These are phyloP conservation scores for Oligia fasciuncula DNA, from an alignment of 2,888 invertebrate genomes.

Conservation along the genomic window DNA sequence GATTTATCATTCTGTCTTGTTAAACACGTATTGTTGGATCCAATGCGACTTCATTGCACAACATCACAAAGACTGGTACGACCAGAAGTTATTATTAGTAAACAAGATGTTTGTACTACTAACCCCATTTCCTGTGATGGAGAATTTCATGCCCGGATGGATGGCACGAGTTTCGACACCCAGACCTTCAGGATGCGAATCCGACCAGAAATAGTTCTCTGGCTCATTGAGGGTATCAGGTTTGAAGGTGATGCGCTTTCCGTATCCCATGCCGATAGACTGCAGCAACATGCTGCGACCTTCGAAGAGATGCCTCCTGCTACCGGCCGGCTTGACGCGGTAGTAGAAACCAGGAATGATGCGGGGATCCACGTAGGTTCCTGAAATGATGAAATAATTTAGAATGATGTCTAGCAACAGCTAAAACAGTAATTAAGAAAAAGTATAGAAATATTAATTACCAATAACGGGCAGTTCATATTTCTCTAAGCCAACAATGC, in stretches of 20 bases:
- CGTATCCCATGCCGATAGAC: conserved; percentile 93
- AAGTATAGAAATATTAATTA: conserved; percentile 76
- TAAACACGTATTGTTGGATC: neutral
- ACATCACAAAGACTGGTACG: conserved; percentile 10
- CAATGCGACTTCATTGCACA: neutral
- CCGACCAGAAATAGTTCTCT: conserved; percentile 94
- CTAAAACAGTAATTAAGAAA: neutral
- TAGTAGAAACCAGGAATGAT: conserved; percentile 94
- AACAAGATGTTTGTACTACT: conserved; percentile 62
- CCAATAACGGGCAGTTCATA: conserved; percentile 93
- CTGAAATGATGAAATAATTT: conserved; percentile 74
- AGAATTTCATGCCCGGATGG: conserved; percentile 92
- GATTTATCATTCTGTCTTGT: neutral
- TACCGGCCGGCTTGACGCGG: conserved; percentile 92
- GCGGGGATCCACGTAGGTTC: conserved; percentile 93
- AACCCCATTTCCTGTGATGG: conserved; percentile 90
- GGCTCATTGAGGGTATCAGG: conserved; percentile 91
- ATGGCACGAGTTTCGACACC: conserved; percentile 92
- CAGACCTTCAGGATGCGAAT: conserved; percentile 93
- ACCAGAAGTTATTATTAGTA: neutral
- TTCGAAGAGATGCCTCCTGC: conserved; percentile 91
- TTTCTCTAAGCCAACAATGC: conserved; percentile 91
- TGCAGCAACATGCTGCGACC: conserved; percentile 91
- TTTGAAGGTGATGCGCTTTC: conserved; percentile 93
- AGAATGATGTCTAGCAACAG: neutral